These are phyloP conservation scores for Cancer borealis DNA, from an alignment of 2,888 invertebrate species.

Conservation along the genomic window DNA sequence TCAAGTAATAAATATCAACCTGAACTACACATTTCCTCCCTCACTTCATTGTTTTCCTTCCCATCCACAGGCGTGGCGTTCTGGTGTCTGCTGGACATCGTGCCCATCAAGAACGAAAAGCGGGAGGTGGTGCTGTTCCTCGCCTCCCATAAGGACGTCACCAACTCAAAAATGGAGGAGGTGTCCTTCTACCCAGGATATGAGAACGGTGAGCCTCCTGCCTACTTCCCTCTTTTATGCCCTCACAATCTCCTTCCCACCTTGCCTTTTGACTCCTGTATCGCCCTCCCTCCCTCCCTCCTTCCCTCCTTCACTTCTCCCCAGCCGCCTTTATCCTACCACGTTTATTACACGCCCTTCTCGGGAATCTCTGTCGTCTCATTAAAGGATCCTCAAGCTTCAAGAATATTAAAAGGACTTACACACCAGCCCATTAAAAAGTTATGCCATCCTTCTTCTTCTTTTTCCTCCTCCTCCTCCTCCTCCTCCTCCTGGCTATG, in stretches of 20 bases:
- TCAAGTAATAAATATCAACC: background rate
- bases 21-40: background rate
- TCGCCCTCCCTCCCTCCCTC: background rate
- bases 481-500: too few species aligned
- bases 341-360: too few species aligned
- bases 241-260: background rate
- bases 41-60: background rate
- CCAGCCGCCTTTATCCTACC: too few species aligned
- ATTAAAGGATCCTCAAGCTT: too few species aligned
- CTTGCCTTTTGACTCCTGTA: background rate
- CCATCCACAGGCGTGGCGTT: conserved; percentile 88
- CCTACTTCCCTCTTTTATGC: background rate
- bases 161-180: conserved; percentile 93
- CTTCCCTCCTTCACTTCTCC: too few species aligned
- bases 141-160: conserved; percentile 98
- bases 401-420: too few species aligned
- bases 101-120: conserved; percentile 99
- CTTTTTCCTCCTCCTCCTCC: too few species aligned
- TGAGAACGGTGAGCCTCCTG: conserved; percentile 88
- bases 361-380: too few species aligned
- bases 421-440: too few species aligned
- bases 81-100: conserved; percentile 97
- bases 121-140: conserved; percentile 96
- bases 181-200: conserved; percentile 82
- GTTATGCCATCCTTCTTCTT: too few species aligned